Base-by-base conservation (phyloP, 2,113 vertebrate genomes). In the Myiozetetes cayanensis region DNA sequence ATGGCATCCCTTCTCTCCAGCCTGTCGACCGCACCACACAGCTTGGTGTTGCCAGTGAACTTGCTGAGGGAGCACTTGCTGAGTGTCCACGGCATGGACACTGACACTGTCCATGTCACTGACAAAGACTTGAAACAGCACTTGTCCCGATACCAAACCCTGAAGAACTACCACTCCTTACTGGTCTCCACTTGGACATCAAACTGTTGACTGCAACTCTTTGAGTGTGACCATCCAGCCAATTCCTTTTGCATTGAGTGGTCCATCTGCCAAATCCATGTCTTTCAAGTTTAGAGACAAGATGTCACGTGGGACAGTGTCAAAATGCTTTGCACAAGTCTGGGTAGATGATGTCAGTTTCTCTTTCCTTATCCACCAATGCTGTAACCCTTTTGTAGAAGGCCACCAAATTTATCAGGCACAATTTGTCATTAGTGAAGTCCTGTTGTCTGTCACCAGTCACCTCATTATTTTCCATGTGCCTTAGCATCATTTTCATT, bases 121-220 rank as follows among this genome's bases (percentile, higher is more conserved):
- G 27, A 25, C 33, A 53, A 25, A 53, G 46, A 18, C 14, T 10
- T 12, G 11, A 21, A 46, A 46, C 24, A 59, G 22, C 23, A 52
- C 52, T 7, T 10, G 52, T 67, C 33, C 61, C 61, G n/a, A 0
- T 1, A 4, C 4, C 4, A 10, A n/a, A 23, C 39, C n/a, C 39
- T 39, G 35, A 68, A 46, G 61, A 62, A 20, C 37, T 33, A 39
- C 19, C 39, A 30, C 35, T 72, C 0, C 1, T 41, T 43, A 18
- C 46, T 82, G 37, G 19, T 50, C 33, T 39, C 46, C 24, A 25
- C n/a, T 25, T 30, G 20, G n/a, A 27, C 14, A 12, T 27, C 3
- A 8, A 31, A 31, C 30, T 14, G 24, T 14, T 53, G n/a, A 53
- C 16, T 2, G 0, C 39, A 75, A 25, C 5, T 46, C n/a, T 47